Conservation (phyloP, 2,888 invertebrate species). For the Drosophila colorata region DNA sequence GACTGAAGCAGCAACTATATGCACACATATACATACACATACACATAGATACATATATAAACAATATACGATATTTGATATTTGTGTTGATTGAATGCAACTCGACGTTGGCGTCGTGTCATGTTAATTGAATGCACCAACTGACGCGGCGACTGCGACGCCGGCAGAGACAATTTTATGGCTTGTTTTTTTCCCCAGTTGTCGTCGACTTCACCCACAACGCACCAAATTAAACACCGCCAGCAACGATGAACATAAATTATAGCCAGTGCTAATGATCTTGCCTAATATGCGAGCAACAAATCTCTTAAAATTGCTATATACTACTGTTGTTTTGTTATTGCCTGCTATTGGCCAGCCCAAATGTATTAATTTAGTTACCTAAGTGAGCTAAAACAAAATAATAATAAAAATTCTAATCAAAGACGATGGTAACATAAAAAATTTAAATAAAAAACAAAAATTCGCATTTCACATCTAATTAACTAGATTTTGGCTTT, state of each 20-base stretch:
- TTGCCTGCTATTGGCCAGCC: constrained; percentile 23
- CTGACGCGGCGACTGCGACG: constrained; percentile 11
- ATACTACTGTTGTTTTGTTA: constrained; percentile 18
- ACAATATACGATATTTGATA: constrained; percentile 30
- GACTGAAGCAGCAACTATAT: constrained; percentile 66
- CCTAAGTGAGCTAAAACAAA: constrained; percentile 43
- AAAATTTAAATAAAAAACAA: constrained; percentile 1
- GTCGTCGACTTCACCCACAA: constrained; percentile 51
- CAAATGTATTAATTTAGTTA: constrained; percentile 72
- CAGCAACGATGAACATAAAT: constrained; percentile 29
- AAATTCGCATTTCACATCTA: background rate
- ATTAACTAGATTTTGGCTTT: background rate
- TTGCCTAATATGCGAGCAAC: constrained; percentile 63
- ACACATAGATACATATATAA: background rate
- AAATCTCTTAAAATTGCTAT: constrained; percentile 22
- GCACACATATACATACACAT: background rate
- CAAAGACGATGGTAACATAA: constrained; percentile 20
- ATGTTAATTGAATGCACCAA: constrained; percentile 46
- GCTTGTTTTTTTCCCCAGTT: constrained; percentile 4
- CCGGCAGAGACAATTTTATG: constrained; percentile 18
- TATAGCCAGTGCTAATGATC: constrained; percentile 66
- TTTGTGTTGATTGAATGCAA: constrained; percentile 57
- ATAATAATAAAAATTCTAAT: constrained; percentile 52
- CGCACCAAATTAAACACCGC: constrained; percentile 24
- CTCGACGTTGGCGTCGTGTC: constrained; percentile 38